These are phyloP conservation scores for Empis stercorea DNA, from an alignment of 2,888 invertebrate genomes.

Conservation along the genomic window DNA sequence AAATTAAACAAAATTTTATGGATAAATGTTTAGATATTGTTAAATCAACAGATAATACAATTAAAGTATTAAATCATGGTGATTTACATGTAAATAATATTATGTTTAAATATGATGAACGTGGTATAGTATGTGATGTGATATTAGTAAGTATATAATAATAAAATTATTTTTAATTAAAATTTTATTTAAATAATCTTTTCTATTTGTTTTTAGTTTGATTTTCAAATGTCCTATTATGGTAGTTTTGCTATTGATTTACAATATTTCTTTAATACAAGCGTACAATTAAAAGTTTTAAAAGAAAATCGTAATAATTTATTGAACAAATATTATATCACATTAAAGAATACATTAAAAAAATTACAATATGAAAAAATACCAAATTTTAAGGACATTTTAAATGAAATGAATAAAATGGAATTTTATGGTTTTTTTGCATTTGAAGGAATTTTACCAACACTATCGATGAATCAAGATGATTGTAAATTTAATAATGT, in stretches of 20 bases:
- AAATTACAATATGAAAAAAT: conserved; percentile 10
- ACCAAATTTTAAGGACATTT: conserved; percentile 22
- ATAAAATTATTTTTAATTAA: not conserved
- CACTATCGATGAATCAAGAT: conserved; percentile 23
- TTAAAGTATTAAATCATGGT: conserved; percentile 35
- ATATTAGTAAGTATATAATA: conserved; percentile 29
- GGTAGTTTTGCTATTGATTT: conserved; percentile 14
- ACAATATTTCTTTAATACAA: conserved; percentile 15
- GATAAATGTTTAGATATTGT: conserved; percentile 5
- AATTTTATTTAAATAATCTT: not conserved
- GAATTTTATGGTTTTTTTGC: conserved; percentile 27
- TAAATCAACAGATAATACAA: conserved; percentile 3
- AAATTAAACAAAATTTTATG: conserved; percentile 7
- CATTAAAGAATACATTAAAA: conserved; percentile 11
- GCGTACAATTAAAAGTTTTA: conserved; percentile 11
- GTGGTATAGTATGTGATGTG: conserved; percentile 25
- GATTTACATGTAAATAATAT: conserved; percentile 36
- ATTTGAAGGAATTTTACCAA: conserved; percentile 22
- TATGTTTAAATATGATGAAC: conserved; percentile 31
- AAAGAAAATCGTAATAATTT: conserved; percentile 10
- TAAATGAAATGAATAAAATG: conserved; percentile 20
- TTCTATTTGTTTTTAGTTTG: conserved; percentile 9
- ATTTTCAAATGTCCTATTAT: conserved; percentile 14
- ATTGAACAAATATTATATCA: conserved; percentile 9
- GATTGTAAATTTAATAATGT: conserved; percentile 21